Conservation (phyloP, 2,888 invertebrate species). For the Parasteatoda lunata region DNA sequence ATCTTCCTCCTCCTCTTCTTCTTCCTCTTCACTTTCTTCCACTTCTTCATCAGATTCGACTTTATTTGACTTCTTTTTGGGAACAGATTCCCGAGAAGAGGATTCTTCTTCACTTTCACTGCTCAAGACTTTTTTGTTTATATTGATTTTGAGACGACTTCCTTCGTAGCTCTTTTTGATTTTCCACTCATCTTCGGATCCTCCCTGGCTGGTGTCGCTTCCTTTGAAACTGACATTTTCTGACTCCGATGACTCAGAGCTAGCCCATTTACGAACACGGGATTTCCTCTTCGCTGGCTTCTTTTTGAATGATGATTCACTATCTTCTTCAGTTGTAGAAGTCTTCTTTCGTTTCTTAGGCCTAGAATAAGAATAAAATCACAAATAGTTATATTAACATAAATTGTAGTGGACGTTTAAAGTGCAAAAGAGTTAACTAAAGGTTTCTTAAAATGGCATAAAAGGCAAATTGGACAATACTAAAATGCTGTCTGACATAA, state of each 20-base stretch:
- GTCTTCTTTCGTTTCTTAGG: slow-evolving; percentile 32
- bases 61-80: slow-evolving; percentile 28
- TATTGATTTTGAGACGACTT: slow-evolving; percentile 28
- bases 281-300: slow-evolving; percentile 31
- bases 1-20: slow-evolving; percentile 35
- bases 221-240: slow-evolving; percentile 30
- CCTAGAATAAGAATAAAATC: slow-evolving; percentile 10
- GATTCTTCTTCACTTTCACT: slow-evolving; percentile 60
- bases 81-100: slow-evolving; percentile 10
- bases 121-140: slow-evolving; percentile 47
- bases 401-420: too few species aligned
- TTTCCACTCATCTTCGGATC: slow-evolving; percentile 57
- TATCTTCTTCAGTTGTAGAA: slow-evolving; percentile 49
- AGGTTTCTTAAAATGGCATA: too few species aligned
- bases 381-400: background rate
- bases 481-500: too few species aligned
- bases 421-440: too few species aligned
- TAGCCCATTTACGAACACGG: slow-evolving; percentile 37
- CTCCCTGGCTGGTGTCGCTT: slow-evolving; percentile 1
- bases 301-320: slow-evolving; percentile 55
- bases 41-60: slow-evolving; percentile 63
- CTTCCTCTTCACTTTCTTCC: slow-evolving; percentile 66
- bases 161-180: slow-evolving; percentile 31
- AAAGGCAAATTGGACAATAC: too few species aligned
- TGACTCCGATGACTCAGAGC: slow-evolving; percentile 39